These are phyloP conservation scores for Tachuris rubrigastra DNA, from an alignment of 2,113 vertebrate genomes.

Conservation along the genomic window DNA sequence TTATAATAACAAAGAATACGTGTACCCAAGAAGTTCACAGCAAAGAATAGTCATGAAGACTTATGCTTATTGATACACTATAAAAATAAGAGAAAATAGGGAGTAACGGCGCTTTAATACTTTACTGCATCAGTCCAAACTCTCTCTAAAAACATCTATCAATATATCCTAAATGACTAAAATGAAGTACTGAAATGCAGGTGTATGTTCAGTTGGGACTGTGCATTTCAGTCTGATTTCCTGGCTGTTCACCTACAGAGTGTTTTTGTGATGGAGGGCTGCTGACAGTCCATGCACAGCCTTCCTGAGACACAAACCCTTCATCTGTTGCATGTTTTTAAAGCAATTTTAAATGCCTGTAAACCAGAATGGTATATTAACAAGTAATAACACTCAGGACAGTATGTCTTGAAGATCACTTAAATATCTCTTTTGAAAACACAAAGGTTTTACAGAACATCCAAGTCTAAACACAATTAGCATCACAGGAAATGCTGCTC, in stretches of 20 bases:
- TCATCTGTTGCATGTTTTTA: background rate
- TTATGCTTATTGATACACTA: background rate
- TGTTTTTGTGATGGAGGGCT: background rate
- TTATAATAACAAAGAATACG: background rate
- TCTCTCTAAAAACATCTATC: background rate
- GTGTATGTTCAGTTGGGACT: rapidly evolving
- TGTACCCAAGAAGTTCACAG: background rate
- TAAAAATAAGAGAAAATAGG: background rate
- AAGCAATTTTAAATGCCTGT: background rate
- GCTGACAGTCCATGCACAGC: background rate
- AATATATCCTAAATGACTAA: background rate
- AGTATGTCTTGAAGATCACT: background rate
- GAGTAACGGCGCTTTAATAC: background rate
- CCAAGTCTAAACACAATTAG: background rate
- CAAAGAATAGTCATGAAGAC: background rate
- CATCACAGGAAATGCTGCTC: background rate
- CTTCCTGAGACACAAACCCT: background rate
- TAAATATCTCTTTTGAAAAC: background rate
- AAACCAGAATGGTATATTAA: background rate
- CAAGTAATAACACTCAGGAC: background rate
- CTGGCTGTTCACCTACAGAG: background rate
- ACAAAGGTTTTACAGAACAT: background rate
- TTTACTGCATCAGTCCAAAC: background rate
- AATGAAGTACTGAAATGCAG: background rate
- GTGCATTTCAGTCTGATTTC: background rate